phyloP scores from a whole-genome alignment of 2,113 vertebrate species.

The Eulacestoma nigropectus region DNA sequence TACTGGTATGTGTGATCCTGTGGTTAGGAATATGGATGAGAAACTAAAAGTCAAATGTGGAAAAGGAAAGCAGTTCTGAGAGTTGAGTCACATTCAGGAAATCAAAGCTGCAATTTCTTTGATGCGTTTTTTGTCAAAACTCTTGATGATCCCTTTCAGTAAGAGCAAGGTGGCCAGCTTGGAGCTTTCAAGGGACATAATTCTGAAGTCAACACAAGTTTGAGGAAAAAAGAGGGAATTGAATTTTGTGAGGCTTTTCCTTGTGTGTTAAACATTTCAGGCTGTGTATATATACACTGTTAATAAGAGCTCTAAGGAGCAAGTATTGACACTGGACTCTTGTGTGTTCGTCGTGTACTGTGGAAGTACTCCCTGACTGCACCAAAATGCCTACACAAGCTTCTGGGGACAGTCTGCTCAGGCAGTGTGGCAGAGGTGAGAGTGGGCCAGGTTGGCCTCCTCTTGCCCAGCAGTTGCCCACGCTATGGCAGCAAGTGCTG shows the following conservation, averaged over 20 bases:
- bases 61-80: background rate
- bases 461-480: accelerated
- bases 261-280: background rate
- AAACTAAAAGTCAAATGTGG: background rate
- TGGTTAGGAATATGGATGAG: background rate
- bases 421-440: background rate
- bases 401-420: background rate
- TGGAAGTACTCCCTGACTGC: background rate
- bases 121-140: background rate
- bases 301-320: background rate
- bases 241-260: background rate
- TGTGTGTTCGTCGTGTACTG: background rate
- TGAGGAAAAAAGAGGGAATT: background rate
- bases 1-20: background rate
- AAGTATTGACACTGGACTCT: background rate
- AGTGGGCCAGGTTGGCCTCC: background rate
- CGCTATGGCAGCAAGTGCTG: accelerated
- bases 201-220: background rate
- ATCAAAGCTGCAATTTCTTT: background rate
- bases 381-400: background rate
- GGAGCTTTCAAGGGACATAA: background rate
- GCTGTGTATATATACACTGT: background rate
- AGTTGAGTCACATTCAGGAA: background rate
- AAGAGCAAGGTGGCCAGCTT: background rate
- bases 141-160: background rate